These are phyloP conservation scores for Andrena minutula DNA, from an alignment of 2,888 invertebrate genomes.

Conservation along the genomic window DNA sequence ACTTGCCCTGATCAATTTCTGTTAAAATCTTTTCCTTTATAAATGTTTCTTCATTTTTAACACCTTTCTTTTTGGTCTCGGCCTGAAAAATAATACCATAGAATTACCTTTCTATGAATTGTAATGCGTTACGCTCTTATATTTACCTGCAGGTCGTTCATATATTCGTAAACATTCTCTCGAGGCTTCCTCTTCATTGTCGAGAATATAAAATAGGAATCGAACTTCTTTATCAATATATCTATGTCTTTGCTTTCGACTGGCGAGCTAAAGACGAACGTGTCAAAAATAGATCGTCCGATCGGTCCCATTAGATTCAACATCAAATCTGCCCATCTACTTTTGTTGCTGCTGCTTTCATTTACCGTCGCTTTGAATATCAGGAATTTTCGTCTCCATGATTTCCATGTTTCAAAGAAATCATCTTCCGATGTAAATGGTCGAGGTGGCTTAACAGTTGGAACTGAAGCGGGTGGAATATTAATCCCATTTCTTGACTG, in stretches of 20 bases:
- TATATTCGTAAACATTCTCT: constrained; percentile 37
- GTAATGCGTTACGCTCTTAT: background rate
- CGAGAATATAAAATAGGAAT: constrained; percentile 28
- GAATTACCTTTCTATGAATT: background rate
- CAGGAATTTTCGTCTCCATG: constrained; percentile 46
- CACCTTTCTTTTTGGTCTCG: background rate
- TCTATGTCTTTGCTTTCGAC: constrained; percentile 12
- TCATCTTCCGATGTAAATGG: constrained; percentile 25
- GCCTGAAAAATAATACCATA: constrained; percentile 13
- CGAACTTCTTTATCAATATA: constrained; percentile 43
- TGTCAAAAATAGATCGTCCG: constrained; percentile 30
- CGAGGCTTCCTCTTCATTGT: constrained; percentile 4
- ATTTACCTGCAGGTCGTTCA: constrained; percentile 40
- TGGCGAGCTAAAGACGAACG: constrained; percentile 19
- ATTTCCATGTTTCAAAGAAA: constrained; percentile 43
- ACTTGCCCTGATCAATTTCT: constrained; percentile 19
- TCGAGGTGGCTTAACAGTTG: background rate
- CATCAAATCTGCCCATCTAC: constrained; percentile 28
- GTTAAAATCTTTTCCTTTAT: constrained; percentile 30
- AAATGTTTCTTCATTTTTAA: background rate
- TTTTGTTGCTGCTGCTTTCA: background rate
- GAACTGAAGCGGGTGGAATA: background rate
- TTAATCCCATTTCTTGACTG: accelerated
- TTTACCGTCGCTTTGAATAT: background rate
- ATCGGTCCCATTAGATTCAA: constrained; percentile 60